Percentiles rank a stretch among this genome's conserved stretches.
phyloP scores from a whole-genome alignment of 1,140 invertebrate genomes.

The Drosophila novamexicana region DNA sequence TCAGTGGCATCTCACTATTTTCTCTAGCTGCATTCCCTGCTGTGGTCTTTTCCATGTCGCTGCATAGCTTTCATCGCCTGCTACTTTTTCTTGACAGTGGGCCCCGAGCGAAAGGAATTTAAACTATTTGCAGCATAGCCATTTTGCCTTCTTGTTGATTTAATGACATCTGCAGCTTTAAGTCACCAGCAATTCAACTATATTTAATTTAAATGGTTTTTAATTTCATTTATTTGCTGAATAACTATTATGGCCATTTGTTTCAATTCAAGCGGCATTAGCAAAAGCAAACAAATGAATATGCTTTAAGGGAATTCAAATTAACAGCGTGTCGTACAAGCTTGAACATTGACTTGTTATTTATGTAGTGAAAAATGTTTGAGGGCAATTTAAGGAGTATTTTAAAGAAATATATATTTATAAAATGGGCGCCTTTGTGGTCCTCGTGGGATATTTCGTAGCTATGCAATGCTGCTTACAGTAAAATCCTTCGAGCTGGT shows the following conservation, averaged over 20 bases:
- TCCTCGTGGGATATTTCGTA: no score
- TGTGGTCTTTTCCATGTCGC: conserved; percentile 78
- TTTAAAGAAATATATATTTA: not conserved
- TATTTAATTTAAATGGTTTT: conserved; percentile 52
- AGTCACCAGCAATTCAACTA: conserved; percentile 22
- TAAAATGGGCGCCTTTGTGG: not conserved
- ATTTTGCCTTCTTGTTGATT: conserved; percentile 68
- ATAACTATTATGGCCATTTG: conserved; percentile 44
- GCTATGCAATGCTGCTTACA: no score
- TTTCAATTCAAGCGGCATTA: conserved; percentile 36
- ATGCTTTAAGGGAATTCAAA: conserved; percentile 21
- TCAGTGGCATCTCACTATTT: not conserved
- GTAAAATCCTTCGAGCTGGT: no score
- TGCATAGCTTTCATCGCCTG: conserved; percentile 74
- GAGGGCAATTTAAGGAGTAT: not conserved
- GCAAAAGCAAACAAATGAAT: conserved; percentile 49
- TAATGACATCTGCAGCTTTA: conserved; percentile 47
- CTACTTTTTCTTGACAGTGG: conserved; percentile 59
- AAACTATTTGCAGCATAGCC: conserved; percentile 52
- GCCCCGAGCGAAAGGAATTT: conserved; percentile 49
- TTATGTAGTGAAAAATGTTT: not conserved
- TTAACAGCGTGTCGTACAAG: conserved; percentile 6
- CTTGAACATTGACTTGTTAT: conserved; percentile 19
- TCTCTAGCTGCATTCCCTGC: conserved; percentile 44
- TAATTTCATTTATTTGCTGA: conserved; percentile 41